Evolutionary conservation across 1,140 invertebrate species (phyloP).

Genomic region (Araneus ventricosus): DNA sequence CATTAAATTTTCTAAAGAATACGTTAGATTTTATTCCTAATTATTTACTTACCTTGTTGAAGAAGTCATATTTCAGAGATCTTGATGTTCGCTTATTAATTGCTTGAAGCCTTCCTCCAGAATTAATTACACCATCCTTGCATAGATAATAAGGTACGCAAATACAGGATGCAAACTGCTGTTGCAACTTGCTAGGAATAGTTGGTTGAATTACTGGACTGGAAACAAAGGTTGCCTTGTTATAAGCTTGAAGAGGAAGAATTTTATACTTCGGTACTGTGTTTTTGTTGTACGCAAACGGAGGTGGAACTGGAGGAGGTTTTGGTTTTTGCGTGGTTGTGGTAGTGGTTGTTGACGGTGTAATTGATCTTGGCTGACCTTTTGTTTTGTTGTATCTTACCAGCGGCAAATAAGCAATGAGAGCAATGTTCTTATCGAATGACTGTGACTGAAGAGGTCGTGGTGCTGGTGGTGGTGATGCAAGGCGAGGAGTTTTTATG

Average conservation of each 20-base stretch:
- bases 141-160: slow-evolving; percentile 77
- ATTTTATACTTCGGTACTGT: slow-evolving; percentile 6
- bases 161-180: slow-evolving; percentile 69
- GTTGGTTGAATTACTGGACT: neutral
- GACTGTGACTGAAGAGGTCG: neutral
- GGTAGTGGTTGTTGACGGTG: neutral
- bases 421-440: neutral
- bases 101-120: slow-evolving; percentile 33
- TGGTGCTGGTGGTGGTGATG: neutral
- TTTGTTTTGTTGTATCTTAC: neutral
- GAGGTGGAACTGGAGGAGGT: neutral
- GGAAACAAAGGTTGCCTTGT: neutral
- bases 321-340: neutral
- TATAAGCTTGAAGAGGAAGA: slow-evolving; percentile 32
- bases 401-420: neutral
- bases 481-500: neutral
- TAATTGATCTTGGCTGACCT: neutral
- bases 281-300: neutral
- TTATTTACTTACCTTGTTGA: slow-evolving; percentile 49
- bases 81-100: neutral
- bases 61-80: neutral
- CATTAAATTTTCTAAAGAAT: too few species aligned
- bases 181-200: neutral
- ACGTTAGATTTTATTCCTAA: too few species aligned
- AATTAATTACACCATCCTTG: slow-evolving; percentile 75